phyloP scores from a whole-genome alignment of 2,888 invertebrate genomes.

The Nematopogon swammerdamellus region DNA sequence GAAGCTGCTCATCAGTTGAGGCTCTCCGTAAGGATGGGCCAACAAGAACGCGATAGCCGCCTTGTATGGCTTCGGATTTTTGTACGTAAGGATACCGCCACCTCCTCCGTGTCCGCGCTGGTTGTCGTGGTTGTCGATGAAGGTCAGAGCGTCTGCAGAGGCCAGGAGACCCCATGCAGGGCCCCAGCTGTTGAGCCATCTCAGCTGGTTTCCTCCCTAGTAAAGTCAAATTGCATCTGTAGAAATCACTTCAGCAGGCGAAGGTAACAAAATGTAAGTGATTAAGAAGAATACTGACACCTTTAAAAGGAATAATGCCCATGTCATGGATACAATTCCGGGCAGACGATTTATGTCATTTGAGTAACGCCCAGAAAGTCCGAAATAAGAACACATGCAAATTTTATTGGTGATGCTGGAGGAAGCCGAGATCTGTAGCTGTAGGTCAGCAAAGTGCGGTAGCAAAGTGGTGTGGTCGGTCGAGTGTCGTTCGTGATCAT shows the following conservation, averaged over 20 bases:
- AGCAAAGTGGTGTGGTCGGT: too few relatives aligned
- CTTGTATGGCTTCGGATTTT: slow-evolving; percentile 65
- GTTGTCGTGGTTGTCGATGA: slow-evolving; percentile 89
- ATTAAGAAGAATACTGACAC: slow-evolving; percentile 1
- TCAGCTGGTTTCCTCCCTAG: slow-evolving; percentile 53
- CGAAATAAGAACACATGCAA: too few relatives aligned
- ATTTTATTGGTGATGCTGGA: too few relatives aligned
- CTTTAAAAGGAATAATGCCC: slow-evolving; percentile 2
- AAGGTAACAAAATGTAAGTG: slow-evolving; percentile 5
- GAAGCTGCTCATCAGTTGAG: slow-evolving; percentile 83
- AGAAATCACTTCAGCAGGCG: slow-evolving; percentile 3
- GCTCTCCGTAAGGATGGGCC: slow-evolving; percentile 75
- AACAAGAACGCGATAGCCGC: slow-evolving; percentile 79
- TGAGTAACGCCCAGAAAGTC: too few relatives aligned
- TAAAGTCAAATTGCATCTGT: slow-evolving; percentile 23
- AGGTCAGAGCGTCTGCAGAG: slow-evolving; percentile 62
- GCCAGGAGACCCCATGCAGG: slow-evolving; percentile 47
- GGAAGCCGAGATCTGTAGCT: too few relatives aligned
- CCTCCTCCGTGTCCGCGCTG: slow-evolving; percentile 64
- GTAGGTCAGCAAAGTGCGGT: too few relatives aligned
- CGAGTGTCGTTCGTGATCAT: too few relatives aligned
- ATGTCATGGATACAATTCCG: background rate
- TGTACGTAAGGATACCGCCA: slow-evolving; percentile 62
- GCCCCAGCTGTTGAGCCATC: slow-evolving; percentile 41
- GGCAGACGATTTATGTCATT: background rate